These are phyloP conservation scores for Apostichopus japonicus DNA, from an alignment of 35 echinoderm and acorn worm genomes.

Conservation along the genomic window DNA sequence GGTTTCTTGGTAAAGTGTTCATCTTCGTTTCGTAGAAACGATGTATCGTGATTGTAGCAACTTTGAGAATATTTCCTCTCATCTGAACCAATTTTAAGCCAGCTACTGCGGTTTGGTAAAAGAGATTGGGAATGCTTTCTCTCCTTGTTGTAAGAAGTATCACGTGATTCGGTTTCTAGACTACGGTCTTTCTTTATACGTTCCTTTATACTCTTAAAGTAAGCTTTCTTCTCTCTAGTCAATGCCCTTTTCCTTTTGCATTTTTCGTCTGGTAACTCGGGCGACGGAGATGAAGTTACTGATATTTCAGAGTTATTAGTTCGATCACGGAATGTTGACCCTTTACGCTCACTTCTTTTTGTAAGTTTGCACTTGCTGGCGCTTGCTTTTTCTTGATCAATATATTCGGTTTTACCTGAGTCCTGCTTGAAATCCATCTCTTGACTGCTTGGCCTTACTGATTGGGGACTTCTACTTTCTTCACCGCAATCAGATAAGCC, in stretches of 20 bases:
- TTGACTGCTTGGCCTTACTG: no score
- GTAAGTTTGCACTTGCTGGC: no score
- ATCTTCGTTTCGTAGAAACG: background rate
- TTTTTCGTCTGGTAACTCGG: constrained; percentile 1
- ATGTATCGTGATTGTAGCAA: background rate
- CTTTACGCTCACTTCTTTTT: no score
- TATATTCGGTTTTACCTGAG: no score
- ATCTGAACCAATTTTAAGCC: constrained; percentile 6
- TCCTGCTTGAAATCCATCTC: no score
- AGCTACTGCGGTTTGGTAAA: background rate
- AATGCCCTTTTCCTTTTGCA: background rate
- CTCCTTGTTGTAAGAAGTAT: background rate
- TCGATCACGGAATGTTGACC: no score
- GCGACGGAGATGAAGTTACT: background rate
- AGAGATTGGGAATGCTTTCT: background rate
- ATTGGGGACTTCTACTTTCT: no score
- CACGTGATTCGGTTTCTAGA: background rate
- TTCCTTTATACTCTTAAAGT: background rate
- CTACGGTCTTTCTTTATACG: background rate
- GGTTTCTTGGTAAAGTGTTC: background rate
- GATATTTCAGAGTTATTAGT: background rate
- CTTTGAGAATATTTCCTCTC: background rate
- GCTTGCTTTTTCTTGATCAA: no score
- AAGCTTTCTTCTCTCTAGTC: background rate
- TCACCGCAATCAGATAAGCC: no score